Evolutionary conservation across 2,888 invertebrate genomes (phyloP), one percentile per base, ranked within the genome.

Genomic region (Eristalis tenax): DNA sequence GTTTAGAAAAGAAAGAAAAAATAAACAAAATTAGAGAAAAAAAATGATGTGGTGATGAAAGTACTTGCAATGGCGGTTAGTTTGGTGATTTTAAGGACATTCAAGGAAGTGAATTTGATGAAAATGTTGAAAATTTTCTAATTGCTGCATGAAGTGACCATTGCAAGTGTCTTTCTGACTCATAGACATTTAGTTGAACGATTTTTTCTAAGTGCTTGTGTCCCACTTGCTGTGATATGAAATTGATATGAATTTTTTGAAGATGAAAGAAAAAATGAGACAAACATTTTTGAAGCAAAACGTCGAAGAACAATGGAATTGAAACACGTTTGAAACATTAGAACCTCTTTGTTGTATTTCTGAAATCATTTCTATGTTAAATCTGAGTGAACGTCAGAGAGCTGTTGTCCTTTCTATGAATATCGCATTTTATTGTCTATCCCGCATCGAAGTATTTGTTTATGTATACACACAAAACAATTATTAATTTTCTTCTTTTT

Each of bases 291-390:
- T 70, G 75, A 66, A 75, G 32, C 70, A 68, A 76, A 85, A 79
- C 70, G 68, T 80, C 85, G 82, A 74, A 56, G 69, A 77, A 69
- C 74, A 88, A 89, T 90, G 91, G 91, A 92, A 93, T 92, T 93
- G 92, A 93, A 93, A 92, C 93, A 93, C 90, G 92, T 93, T 93
- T 93, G 93, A 92, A 92, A 90, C 83, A 83, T 74, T 83, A 76
- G 88, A 89, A 69, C 70, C 73, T 79, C 26, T 70, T 85, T 78
- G 71, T 82, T 73, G 81, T 88, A 65, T 63, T 83, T 61, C 50
- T 83, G 50, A 76, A 71, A 83, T 80, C 75, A 73, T 78, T 38
- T 70, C 50, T 32, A 61, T 75, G 83, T 78, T 85, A 81, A n/a
- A n/a, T 65, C 75, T 64, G 66, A 84, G 78, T 85, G 82, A 75